Conservation (phyloP, 1,140 invertebrate species). For the Ectropis grisescens region DNA sequence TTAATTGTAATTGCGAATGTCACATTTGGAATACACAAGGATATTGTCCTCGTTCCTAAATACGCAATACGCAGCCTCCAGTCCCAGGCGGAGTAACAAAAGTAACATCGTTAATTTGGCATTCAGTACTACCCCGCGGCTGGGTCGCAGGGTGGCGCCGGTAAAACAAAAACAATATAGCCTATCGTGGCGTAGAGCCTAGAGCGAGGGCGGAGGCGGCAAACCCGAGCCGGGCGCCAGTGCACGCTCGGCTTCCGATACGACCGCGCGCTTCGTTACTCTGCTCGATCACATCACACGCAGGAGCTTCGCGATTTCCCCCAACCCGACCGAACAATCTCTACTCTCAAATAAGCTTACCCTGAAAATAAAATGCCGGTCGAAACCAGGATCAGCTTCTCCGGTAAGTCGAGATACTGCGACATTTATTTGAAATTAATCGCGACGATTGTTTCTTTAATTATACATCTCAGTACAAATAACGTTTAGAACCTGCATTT, state of each 20-base stretch:
- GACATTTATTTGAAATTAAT: too few relatives aligned
- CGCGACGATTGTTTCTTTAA: too few relatives aligned
- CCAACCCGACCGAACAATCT: constrained; percentile 1
- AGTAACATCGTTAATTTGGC: constrained; percentile 8
- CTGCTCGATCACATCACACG: too few relatives aligned
- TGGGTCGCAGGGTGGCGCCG: constrained; percentile 19
- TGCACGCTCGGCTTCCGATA: constrained; percentile 36
- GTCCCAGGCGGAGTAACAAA: too few relatives aligned
- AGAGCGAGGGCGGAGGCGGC: constrained; percentile 28
- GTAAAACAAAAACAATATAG: constrained; percentile 39
- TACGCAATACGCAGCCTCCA: too few relatives aligned
- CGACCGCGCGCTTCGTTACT: constrained; percentile 40
- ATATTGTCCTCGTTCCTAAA: too few relatives aligned
- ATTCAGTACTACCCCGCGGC: constrained; percentile 1
- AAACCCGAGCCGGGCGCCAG: constrained; percentile 29
- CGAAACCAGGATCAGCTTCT: constrained; percentile 63
- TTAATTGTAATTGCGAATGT: too few relatives aligned
- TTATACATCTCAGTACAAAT: too few relatives aligned
- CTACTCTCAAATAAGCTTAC: neutral
- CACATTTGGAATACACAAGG: too few relatives aligned
- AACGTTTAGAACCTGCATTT: too few relatives aligned
- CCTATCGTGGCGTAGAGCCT: constrained; percentile 10
- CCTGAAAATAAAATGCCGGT: constrained; percentile 61
- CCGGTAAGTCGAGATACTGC: constrained; percentile 41
- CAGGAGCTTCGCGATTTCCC: constrained; percentile 8